Evolutionary conservation across 2,888 invertebrate genomes (phyloP).

Genomic region (Dynastes tityus): DNA sequence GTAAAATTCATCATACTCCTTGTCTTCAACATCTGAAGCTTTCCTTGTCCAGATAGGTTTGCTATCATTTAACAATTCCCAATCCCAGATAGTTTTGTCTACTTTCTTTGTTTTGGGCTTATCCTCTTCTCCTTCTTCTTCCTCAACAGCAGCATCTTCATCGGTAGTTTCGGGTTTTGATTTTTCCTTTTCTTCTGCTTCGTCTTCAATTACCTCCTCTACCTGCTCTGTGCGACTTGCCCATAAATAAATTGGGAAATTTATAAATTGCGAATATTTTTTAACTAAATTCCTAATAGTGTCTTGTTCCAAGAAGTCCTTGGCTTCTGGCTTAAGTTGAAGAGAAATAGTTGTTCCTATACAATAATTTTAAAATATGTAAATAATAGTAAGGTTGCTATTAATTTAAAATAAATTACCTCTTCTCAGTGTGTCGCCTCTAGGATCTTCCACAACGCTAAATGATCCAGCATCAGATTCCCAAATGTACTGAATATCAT

Average conservation of each 20-base stretch:
- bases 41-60: slow-evolving; percentile 99
- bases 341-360: slow-evolving; percentile 75
- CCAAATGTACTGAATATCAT: slow-evolving; percentile 97
- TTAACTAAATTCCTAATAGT: slow-evolving; percentile 92
- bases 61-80: slow-evolving; percentile 96
- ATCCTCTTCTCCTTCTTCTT: slow-evolving; percentile 77
- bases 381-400: slow-evolving; percentile 17
- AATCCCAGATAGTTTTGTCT: slow-evolving; percentile 98
- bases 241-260: slow-evolving; percentile 98
- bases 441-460: slow-evolving; percentile 93
- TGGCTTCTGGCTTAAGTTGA: slow-evolving; percentile 96
- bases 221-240: slow-evolving; percentile 81
- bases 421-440: slow-evolving; percentile 91
- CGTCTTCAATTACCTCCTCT: slow-evolving; percentile 78
- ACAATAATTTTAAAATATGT: slow-evolving; percentile 16
- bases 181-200: slow-evolving; percentile 73
- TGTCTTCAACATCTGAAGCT: slow-evolving; percentile 85
- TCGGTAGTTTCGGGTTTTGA: slow-evolving; percentile 74
- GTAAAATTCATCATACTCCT: slow-evolving; percentile 97
- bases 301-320: slow-evolving; percentile 94
- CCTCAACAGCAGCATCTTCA: slow-evolving; percentile 80
- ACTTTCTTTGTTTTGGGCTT: slow-evolving; percentile 90
- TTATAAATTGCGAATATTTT: slow-evolving; percentile 99
- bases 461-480: slow-evolving; percentile 95
- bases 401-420: slow-evolving; percentile 67